Conservation (phyloP, 2,113 vertebrate species). For the Phalacrocorax aristotelis region DNA sequence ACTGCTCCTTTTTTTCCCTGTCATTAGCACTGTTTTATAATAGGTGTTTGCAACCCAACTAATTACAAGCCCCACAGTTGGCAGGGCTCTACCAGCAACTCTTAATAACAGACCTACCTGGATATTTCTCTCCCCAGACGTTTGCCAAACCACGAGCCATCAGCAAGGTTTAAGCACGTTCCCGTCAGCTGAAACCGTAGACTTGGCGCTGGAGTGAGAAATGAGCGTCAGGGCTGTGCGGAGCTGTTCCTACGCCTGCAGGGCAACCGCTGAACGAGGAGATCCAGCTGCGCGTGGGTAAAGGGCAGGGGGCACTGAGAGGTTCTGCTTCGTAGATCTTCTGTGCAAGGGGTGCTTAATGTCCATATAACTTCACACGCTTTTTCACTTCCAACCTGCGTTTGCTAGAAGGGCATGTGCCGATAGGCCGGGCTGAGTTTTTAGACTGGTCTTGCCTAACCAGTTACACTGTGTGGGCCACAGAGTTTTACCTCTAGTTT, state of each 20-base stretch:
- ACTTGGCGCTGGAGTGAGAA: not conserved
- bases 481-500: not conserved
- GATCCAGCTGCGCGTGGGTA: not conserved
- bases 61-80: not conserved
- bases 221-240: not conserved
- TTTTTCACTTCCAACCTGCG: not conserved
- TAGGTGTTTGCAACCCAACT: not conserved
- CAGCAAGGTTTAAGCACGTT: not conserved
- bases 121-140: not conserved
- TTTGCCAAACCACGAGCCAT: not conserved
- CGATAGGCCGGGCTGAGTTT: fast-evolving
- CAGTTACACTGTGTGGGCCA: fast-evolving
- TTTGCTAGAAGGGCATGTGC: not conserved
- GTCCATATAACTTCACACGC: fast-evolving
- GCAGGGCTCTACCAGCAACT: not conserved
- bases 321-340: not conserved
- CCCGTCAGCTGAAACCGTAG: not conserved
- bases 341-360: not conserved
- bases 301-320: not conserved
- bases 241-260: fast-evolving
- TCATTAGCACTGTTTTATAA: too few species aligned
- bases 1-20: not conserved
- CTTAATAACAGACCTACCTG: not conserved
- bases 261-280: not conserved
- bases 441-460: not conserved